Percentiles rank a stretch among this genome's conserved stretches.
Evolutionary conservation across 2,888 invertebrate genomes (phyloP).

Genomic region (Sinodicranocentrus sp.): DNA sequence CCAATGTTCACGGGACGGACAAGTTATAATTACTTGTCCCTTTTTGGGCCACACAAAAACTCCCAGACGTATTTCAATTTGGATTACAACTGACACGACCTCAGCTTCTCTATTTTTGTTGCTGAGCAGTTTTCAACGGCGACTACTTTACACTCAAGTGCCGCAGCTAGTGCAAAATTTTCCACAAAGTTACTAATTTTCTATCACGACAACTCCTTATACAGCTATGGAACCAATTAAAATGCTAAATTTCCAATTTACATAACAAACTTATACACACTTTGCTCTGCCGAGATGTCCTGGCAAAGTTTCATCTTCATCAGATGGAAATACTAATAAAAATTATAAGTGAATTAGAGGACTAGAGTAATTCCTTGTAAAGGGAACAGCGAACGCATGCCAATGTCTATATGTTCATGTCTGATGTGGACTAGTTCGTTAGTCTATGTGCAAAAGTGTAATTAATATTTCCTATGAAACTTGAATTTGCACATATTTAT

Average conservation of each 20-base stretch:
- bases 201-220: background rate
- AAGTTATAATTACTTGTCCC: slow-evolving; percentile 44
- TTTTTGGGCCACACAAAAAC: slow-evolving; percentile 35
- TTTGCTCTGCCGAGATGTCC: background rate
- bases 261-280: slow-evolving; percentile 7
- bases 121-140: background rate
- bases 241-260: slow-evolving; percentile 41
- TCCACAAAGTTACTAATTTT: background rate
- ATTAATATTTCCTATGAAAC: background rate
- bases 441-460: background rate
- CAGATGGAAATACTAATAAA: no score
- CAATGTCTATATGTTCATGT: background rate
- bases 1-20: slow-evolving; percentile 22
- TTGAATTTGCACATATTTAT: no score
- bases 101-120: slow-evolving; percentile 2
- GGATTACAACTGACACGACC: slow-evolving; percentile 1
- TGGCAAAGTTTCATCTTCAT: background rate
- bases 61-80: background rate
- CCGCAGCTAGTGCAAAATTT: background rate
- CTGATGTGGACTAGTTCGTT: background rate
- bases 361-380: background rate
- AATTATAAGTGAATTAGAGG: slow-evolving; percentile 3
- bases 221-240: slow-evolving; percentile 24
- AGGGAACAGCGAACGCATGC: background rate
- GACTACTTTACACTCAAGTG: no score